Conservation (phyloP, 2,113 vertebrate species). For the Lampris megalopsis region DNA sequence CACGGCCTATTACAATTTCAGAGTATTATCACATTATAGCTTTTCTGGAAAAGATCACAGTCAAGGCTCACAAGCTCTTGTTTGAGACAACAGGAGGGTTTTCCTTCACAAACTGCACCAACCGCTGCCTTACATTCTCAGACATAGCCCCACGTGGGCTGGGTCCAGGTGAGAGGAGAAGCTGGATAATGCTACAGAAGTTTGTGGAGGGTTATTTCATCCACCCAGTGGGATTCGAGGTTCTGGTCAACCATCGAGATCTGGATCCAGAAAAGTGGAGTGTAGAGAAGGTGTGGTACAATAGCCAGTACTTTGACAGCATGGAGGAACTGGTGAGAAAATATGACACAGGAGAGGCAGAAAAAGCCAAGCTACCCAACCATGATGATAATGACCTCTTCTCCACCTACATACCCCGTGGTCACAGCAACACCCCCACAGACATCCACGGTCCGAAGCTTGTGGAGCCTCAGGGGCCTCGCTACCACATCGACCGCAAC, state of each 20-base stretch:
- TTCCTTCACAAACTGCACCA: constrained; percentile 79
- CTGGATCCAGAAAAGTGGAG: constrained; percentile 82
- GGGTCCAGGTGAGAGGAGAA: constrained; percentile 84
- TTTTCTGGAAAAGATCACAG: constrained; percentile 57
- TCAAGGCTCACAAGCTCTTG: constrained; percentile 81
- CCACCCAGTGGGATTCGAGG: constrained; percentile 90
- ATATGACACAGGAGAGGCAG: constrained; percentile 77
- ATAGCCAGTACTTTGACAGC: constrained; percentile 85
- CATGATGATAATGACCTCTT: constrained; percentile 69
- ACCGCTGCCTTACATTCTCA: constrained; percentile 86
- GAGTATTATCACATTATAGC: constrained; percentile 80
- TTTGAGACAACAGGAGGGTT: constrained; percentile 82
- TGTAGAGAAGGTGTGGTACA: constrained; percentile 89
- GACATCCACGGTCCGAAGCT: constrained; percentile 81
- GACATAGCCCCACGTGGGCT: constrained; percentile 88
- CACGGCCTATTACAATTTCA: constrained; percentile 77
- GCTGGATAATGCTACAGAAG: constrained; percentile 90
- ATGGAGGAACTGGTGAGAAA: constrained; percentile 81
- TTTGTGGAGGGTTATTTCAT: constrained; percentile 89
- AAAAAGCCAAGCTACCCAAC: constrained; percentile 64
- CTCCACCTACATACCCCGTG: constrained; percentile 87
- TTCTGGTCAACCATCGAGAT: constrained; percentile 87
- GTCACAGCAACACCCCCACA: constrained; percentile 74
- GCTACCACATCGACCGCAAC: constrained; percentile 83
- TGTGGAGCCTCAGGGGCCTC: constrained; percentile 85